A percentile compares a stretch with the other conserved stretches of the same genome.
Evolutionary conservation across 2,113 vertebrate species (phyloP).

Genomic region (Accipiter cooperii): DNA sequence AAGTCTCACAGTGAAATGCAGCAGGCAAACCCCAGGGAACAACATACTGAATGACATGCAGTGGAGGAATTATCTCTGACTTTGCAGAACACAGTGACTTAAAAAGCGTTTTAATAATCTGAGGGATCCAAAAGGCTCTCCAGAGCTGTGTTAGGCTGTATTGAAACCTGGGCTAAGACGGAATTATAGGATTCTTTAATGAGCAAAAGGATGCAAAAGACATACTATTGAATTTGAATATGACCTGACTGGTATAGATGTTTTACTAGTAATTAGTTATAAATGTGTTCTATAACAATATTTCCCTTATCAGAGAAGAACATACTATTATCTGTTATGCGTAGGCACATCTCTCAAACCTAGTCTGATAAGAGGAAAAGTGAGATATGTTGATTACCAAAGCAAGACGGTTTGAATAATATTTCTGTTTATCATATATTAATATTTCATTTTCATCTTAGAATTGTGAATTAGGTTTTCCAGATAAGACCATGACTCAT

Average conservation of each 20-base stretch:
- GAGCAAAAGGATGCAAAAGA: neutral
- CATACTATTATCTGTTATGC: neutral
- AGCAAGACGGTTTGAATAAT: neutral
- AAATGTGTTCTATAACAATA: neutral
- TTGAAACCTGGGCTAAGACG: neutral
- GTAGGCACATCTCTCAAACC: neutral
- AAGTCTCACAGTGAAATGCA: neutral
- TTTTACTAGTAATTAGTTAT: neutral
- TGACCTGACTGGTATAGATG: neutral
- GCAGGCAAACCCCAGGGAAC: neutral
- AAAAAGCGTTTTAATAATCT: neutral
- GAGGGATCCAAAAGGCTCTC: neutral
- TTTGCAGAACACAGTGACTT: neutral
- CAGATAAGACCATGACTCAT: neutral
- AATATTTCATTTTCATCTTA: neutral
- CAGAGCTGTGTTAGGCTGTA: rapidly evolving
- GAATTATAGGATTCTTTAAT: neutral
- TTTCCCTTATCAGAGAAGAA: neutral
- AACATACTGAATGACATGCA: neutral
- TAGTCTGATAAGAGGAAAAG: neutral
- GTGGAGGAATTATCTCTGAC: neutral
- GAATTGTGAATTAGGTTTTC: neutral
- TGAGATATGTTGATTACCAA: neutral
- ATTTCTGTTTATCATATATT: neutral
- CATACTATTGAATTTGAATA: neutral